Evolutionary conservation across 1,140 invertebrate species (phyloP), one percentile per base, ranked within the genome.

Genomic region (Phymastichus coffea): DNA sequence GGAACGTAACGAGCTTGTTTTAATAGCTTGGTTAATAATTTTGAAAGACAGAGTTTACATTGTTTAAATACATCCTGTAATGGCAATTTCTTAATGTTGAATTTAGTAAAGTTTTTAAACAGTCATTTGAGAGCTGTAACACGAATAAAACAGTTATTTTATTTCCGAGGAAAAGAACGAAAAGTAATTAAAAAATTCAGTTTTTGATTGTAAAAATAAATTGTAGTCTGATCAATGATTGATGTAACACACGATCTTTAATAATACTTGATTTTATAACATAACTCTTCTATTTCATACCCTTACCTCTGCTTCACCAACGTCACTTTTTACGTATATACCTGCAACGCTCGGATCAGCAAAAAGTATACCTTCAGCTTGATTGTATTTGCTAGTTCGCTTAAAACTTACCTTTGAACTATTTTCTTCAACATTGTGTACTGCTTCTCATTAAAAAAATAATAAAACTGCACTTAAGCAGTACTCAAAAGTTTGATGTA

Each of bases 131-230:
- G 44, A 61, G 58, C 52, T 61, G 59, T 61, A 61, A 61, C 52
- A 55, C 51, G 55, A 61, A 61, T 55, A 61, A 61, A 61, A 56
- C 44, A 19, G 49, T 61, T 61, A 61, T 61, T 61, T 61, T 61
- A 61, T 55, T 61, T 61, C 52, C 49, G 37, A 55, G 49, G n/a
- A n/a, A 60, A 56, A 61, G 55, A 52, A 61, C 59, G 43, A 61
- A 55, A 49, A 61, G 55, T 61, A n/a, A n/a, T n/a, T n/a, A n/a
- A n/a, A 61, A 61, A 61, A 61, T 52, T 55, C 52, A 61, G 52
- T 61, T 61, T 61, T 61, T 56, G 52, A 61, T 61, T 61, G 52
- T 61, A n/a, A n/a, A n/a, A n/a, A 61, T 19, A 61, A 51, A 61
- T 61, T 49, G 26, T 61, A 49, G 40, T 61, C 48, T 61, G 48